phyloP scores from a whole-genome alignment of 92 coral and sea anemone species.

The Zoanthus gigantus region DNA sequence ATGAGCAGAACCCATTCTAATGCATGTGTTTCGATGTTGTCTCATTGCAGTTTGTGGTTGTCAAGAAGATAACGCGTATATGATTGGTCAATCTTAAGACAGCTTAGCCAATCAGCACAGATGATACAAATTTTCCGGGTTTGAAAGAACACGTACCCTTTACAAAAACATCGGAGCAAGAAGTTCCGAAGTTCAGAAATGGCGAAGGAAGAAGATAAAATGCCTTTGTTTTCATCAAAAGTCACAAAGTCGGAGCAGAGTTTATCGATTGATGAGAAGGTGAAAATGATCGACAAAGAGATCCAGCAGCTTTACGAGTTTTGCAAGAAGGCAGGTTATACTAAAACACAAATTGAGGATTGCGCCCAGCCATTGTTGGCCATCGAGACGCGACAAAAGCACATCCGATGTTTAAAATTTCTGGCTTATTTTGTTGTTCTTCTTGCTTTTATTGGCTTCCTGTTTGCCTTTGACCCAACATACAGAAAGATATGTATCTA shows the following conservation, averaged over 20 bases:
- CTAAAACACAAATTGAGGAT: slow-evolving; percentile 83
- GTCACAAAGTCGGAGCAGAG: slow-evolving; percentile 79
- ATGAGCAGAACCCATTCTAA: slow-evolving; percentile 6
- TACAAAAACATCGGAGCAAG: not conserved
- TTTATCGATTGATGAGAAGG: slow-evolving; percentile 84
- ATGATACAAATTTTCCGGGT: slow-evolving; percentile 31
- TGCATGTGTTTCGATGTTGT: not conserved
- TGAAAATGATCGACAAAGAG: slow-evolving; percentile 89
- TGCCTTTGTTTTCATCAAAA: slow-evolving; percentile 57
- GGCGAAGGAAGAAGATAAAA: slow-evolving; percentile 43
- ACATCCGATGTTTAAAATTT: slow-evolving; percentile 76
- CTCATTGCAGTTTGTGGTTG: slow-evolving; percentile 32
- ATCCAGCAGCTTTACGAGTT: slow-evolving; percentile 87
- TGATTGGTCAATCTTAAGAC: slow-evolving; percentile 42
- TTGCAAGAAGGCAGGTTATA: slow-evolving; percentile 87
- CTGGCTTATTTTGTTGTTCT: slow-evolving; percentile 65
- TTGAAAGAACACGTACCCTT: slow-evolving; percentile 18
- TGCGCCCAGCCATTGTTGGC: slow-evolving; percentile 91
- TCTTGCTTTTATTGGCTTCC: slow-evolving; percentile 72
- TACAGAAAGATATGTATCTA: slow-evolving; percentile 89
- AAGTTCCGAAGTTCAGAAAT: slow-evolving; percentile 5
- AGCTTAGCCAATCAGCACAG: slow-evolving; percentile 57
- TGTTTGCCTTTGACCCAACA: slow-evolving; percentile 81
- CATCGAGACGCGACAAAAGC: slow-evolving; percentile 62
- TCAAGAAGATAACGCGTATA: slow-evolving; percentile 53